Evolutionary conservation across 2,797 vertebrate species (phyloP), one percentile per base, ranked within the genome.

Genomic region (Setipinna tenuifilis): DNA sequence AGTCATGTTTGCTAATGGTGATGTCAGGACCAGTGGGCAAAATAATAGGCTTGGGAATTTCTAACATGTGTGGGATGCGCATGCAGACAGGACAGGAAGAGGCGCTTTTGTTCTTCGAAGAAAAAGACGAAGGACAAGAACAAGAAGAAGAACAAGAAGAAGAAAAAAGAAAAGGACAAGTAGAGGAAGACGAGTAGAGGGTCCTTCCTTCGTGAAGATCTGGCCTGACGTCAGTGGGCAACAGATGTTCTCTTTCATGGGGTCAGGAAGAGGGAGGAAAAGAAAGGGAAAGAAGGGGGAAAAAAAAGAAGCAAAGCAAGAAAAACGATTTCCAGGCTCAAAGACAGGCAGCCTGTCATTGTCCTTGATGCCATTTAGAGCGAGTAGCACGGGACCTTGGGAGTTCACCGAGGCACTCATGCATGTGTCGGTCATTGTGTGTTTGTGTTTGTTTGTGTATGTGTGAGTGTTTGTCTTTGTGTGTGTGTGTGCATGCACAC

Each of bases 281-380:
- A 9, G 62, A 9, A 3, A 1, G 25, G 11, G 14, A 12, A n/a
- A 10, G 46, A 68, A 41, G 28, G 28, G 35, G 68, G 16, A 75
- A 35, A 1, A 12, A 14, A 68, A 31, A 10, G 61, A 35, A 31
- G 11, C 14, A 25, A 71, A 17, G 68, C 31, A 75, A 75, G 68
- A 19, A 75, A 75, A 75, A 75, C 68, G 31, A 75, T 75, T 75
- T 35, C 28, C 28, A 35, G 28, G 28, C 14, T 35, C 31, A 75
- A 35, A 75, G 28, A 75, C 28, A 75, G 68, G 16, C 68, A 35
- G 68, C 28, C 68, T 75, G 68, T 75, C 28, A 75, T 75, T 75
- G 68, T 75, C 68, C 68, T 75, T 75, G 68, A 75, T 75, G 68
- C 68, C 68, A 35, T 75, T 75, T 75, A 75, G 68, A 75, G 68